These are phyloP conservation scores for Dasypogon diadema DNA, from an alignment of 2,888 invertebrate genomes.

Conservation along the genomic window DNA sequence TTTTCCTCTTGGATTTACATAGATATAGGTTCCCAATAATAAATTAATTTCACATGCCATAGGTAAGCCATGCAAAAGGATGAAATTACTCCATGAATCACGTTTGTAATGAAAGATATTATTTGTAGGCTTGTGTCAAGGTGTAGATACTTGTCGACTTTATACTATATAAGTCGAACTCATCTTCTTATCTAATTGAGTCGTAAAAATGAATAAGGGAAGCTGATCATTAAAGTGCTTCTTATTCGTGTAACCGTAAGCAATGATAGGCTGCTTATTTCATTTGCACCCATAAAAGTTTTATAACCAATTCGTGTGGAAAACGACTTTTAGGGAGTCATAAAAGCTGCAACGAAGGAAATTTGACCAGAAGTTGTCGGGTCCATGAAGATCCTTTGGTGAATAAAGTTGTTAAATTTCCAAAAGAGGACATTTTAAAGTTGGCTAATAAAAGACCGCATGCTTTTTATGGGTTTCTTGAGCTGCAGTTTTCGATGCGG, in stretches of 20 bases:
- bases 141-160: no score
- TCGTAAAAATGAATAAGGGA: slow-evolving; percentile 23
- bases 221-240: neutral
- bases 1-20: no score
- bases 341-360: slow-evolving; percentile 10
- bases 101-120: no score
- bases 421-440: slow-evolving; percentile 26
- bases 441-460: slow-evolving; percentile 32
- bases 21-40: no score
- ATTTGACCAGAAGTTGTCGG: slow-evolving; percentile 23
- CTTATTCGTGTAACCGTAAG: neutral
- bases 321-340: slow-evolving; percentile 17
- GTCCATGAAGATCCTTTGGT: neutral
- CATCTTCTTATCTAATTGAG: neutral
- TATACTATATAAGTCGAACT: no score
- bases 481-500: slow-evolving; percentile 22
- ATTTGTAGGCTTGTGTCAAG: no score
- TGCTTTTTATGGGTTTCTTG: slow-evolving; percentile 36
- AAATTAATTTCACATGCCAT: no score
- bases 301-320: slow-evolving; percentile 29
- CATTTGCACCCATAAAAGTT: slow-evolving; percentile 26
- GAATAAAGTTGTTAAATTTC: slow-evolving; percentile 28
- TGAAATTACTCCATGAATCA: no score
- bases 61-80: no score
- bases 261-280: slow-evolving; percentile 37